These are phyloP conservation scores for Drosophila subsilvestris DNA, from an alignment of 2,888 invertebrate species.

Conservation along the genomic window DNA sequence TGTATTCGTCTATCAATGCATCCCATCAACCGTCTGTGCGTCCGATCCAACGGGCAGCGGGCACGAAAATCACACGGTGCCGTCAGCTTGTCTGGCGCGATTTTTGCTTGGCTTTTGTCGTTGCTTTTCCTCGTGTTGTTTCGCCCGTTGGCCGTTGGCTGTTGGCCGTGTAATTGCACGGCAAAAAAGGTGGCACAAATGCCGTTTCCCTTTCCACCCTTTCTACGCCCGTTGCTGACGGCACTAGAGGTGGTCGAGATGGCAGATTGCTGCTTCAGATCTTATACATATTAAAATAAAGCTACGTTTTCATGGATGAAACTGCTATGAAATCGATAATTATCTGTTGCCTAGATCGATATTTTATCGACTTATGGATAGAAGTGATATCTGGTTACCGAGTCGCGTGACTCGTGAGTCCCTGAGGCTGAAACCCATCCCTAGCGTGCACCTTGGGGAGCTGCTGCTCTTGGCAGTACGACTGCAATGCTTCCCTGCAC, in stretches of 20 bases:
- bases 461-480: slow-evolving; percentile 16
- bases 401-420: neutral
- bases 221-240: slow-evolving; percentile 11
- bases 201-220: slow-evolving; percentile 57
- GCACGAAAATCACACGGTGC: slow-evolving; percentile 73
- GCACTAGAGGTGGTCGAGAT: slow-evolving; percentile 16
- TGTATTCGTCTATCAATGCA: neutral
- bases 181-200: slow-evolving; percentile 76
- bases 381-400: too few relatives aligned
- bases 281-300: too few relatives aligned
- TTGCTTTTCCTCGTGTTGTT: slow-evolving; percentile 9
- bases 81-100: slow-evolving; percentile 77
- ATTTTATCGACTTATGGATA: neutral
- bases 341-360: too few relatives aligned
- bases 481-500: slow-evolving; percentile 47
- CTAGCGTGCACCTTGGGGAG: slow-evolving; percentile 19
- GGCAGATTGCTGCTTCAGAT: neutral
- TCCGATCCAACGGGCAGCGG: slow-evolving; percentile 41
- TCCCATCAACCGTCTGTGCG: slow-evolving; percentile 15
- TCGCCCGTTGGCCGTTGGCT: slow-evolving; percentile 20
- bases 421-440: neutral
- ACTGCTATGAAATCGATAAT: neutral
- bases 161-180: slow-evolving; percentile 71
- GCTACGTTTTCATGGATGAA: too few relatives aligned
- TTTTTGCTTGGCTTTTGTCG: slow-evolving; percentile 61